These are phyloP conservation scores for Tortricodes alternella DNA, from an alignment of 2,888 invertebrate species.

Conservation along the genomic window DNA sequence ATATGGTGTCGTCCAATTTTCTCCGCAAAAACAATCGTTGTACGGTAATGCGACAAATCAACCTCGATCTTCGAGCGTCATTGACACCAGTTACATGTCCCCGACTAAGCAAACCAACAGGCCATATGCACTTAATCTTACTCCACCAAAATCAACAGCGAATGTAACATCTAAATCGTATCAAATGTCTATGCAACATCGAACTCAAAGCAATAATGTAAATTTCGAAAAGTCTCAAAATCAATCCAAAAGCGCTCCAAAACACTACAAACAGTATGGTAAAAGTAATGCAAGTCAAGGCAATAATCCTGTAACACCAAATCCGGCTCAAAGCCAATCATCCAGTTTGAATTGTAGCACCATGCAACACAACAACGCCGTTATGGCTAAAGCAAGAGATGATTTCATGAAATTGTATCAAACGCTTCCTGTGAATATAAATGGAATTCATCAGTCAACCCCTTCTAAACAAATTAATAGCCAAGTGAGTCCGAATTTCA, in stretches of 20 bases:
- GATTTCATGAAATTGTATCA: background rate
- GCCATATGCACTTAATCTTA: background rate
- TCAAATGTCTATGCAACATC: slow-evolving; percentile 23
- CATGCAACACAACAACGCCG: background rate
- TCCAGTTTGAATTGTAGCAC: slow-evolving; percentile 28
- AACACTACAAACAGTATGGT: slow-evolving; percentile 1
- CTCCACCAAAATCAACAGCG: slow-evolving; percentile 8
- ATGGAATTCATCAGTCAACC: background rate
- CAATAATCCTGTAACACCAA: slow-evolving; percentile 27
- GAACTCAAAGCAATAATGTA: background rate
- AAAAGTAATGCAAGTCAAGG: slow-evolving; percentile 8
- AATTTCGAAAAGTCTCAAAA: slow-evolving; percentile 6
- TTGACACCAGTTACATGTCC: slow-evolving; percentile 5
- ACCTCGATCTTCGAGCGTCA: slow-evolving; percentile 2
- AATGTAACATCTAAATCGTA: background rate
- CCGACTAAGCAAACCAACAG: slow-evolving; percentile 6
- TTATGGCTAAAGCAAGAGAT: background rate
- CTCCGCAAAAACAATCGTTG: background rate
- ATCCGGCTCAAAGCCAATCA: slow-evolving; percentile 17
- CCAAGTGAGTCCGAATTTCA: background rate
- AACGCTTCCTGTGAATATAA: background rate
- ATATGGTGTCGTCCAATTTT: background rate
- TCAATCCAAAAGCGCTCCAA: slow-evolving; percentile 1
- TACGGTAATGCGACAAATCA: slow-evolving; percentile 1
- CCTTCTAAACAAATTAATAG: background rate